Percentiles rank a stretch among this genome's conserved stretches.
Evolutionary conservation across 2,113 vertebrate genomes (phyloP).

Genomic region (Turdus rufiventris): DNA sequence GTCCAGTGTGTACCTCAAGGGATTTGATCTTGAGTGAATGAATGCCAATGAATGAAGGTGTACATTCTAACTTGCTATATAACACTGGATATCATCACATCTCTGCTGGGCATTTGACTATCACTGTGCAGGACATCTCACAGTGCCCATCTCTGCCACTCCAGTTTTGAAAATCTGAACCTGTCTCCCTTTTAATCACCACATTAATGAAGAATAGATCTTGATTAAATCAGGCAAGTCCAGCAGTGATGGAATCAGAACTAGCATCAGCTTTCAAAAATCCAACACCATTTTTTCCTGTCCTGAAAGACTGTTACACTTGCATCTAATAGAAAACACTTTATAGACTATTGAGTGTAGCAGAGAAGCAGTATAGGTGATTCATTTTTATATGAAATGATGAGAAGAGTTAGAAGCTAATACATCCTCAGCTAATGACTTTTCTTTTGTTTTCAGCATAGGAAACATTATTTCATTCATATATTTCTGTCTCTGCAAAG

Average conservation of each 20-base stretch:
- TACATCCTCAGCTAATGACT: neutral
- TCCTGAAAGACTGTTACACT: neutral
- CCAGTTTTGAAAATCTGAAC: neutral
- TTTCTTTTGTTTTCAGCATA: neutral
- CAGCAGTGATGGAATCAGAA: neutral
- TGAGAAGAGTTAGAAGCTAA: neutral
- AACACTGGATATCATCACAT: neutral
- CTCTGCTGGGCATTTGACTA: fast-evolving
- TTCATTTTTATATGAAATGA: neutral
- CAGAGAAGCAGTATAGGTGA: neutral
- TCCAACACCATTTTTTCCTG: neutral
- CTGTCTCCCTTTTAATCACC: neutral
- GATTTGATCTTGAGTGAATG: neutral
- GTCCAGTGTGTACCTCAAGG: neutral
- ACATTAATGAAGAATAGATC: neutral
- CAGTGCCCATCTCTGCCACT: fast-evolving
- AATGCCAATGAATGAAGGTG: neutral
- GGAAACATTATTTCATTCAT: neutral
- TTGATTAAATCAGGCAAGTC: neutral
- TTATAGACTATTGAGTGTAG: neutral
- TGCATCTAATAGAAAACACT: neutral
- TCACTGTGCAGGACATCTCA: neutral
- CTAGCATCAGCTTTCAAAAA: neutral
- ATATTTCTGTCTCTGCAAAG: neutral
- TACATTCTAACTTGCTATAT: too few relatives aligned